phyloP scores from a whole-genome alignment of 1,140 invertebrate genomes.

The Mizuhopecten yessoensis region DNA sequence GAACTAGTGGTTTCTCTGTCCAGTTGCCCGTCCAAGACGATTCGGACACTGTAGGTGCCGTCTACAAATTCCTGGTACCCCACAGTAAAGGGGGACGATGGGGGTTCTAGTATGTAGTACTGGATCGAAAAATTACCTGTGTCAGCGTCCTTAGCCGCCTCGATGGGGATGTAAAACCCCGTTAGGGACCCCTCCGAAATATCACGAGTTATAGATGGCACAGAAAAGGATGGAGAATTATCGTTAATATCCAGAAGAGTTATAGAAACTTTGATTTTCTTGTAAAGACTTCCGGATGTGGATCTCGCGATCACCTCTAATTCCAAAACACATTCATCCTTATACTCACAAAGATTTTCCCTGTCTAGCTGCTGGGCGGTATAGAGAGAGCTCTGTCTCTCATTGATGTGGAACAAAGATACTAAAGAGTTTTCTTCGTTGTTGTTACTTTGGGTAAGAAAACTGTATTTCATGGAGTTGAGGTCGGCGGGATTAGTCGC shows the following conservation, averaged over 20 bases:
- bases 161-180: constrained; percentile 91
- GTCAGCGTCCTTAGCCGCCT: constrained; percentile 88
- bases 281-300: constrained; percentile 63
- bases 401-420: constrained; percentile 66
- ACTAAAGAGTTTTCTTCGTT: too few species aligned
- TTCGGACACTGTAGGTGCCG: constrained; percentile 84
- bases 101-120: constrained; percentile 61
- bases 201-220: constrained; percentile 57
- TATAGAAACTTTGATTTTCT: constrained; percentile 64
- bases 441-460: constrained; percentile 62
- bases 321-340: constrained; percentile 59
- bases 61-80: constrained; percentile 64
- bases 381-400: constrained; percentile 58
- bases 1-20: constrained; percentile 63
- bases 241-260: constrained; percentile 71
- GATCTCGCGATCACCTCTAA: constrained; percentile 62
- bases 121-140: constrained; percentile 64
- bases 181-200: constrained; percentile 85
- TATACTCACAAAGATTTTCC: constrained; percentile 62
- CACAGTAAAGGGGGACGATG: constrained; percentile 63
- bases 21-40: constrained; percentile 91
- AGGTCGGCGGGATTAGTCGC: constrained; percentile 45
- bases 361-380: constrained; percentile 68
- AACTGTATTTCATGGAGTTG: constrained; percentile 59
- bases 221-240: constrained; percentile 65